Evolutionary conservation across 1,140 invertebrate genomes (phyloP), one percentile per base, ranked within the genome.

Genomic region (Neodiprion lecontei): DNA sequence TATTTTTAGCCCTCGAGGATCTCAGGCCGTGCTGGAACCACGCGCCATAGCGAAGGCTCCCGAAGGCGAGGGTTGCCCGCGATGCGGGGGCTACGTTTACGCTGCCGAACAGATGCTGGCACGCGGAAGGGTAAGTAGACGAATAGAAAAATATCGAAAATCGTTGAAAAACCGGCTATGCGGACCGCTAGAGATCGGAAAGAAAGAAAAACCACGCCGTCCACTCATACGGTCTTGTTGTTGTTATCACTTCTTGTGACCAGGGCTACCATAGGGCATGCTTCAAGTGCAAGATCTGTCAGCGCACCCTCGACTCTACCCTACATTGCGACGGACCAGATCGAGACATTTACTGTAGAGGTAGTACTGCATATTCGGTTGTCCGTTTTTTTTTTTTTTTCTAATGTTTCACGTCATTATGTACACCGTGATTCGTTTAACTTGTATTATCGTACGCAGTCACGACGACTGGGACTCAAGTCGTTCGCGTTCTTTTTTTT

Each of bases 91-190:
- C 78, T 96, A 90, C 84, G 96, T 98, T 23, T 98, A 97, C 88
- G 96, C 95, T 75, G 96, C 96, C 70, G 96, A 98, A 89, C 96
- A 97, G 88, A 97, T 97, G 96, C 90, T 97, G 83, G 96, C 96
- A 75, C 92, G 95, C 80, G 96, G 96, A 90, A 91, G 93, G 90
- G 95, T 96, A 90, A 94, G 92, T 91, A 48, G 14, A 50, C 11
- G 53, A 53, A 23, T 65, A 23, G 21, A 68, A 48, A 66, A 71
- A 75, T 71, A 71, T 14, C 21, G 11, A 70, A 47, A 70, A 68
- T 10, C n/a, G 40, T 50, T 14, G 66, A 67, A 53, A 28, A 65
- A 72, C 21, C 72, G 80, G 5, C n/a, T 12, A 17, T 17, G 5
- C n/a, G 53, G 53, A 61, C 53, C 8, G 53, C n/a, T 61, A 61